These are phyloP conservation scores for Chanos chanos DNA, from an alignment of 2,797 vertebrate genomes.

Conservation along the genomic window DNA sequence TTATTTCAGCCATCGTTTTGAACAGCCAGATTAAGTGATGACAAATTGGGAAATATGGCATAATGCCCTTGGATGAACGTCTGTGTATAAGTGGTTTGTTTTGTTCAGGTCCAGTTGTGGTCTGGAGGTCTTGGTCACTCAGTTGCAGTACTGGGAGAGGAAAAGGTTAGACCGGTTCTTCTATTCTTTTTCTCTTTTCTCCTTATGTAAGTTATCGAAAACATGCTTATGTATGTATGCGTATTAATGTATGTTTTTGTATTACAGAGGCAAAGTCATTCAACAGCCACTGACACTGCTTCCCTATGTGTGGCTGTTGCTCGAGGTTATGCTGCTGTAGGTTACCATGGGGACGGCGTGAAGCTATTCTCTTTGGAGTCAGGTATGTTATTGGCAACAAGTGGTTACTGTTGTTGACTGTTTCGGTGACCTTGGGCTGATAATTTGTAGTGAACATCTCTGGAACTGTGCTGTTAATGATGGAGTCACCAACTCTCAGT, in stretches of 20 bases:
- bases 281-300: constrained; percentile 39
- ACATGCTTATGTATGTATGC: too few species aligned
- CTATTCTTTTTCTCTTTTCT: not conserved
- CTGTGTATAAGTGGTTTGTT: not conserved
- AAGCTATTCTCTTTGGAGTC: constrained; percentile 67
- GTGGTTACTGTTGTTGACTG: too few species aligned
- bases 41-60: too few species aligned
- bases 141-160: constrained; percentile 49
- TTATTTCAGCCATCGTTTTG: too few species aligned
- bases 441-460: too few species aligned
- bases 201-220: not conserved
- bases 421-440: too few species aligned
- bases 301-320: constrained; percentile 74
- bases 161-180: constrained; percentile 48
- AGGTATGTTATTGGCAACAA: too few species aligned
- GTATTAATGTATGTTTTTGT: not conserved
- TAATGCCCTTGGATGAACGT: too few species aligned
- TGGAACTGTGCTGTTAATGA: too few species aligned
- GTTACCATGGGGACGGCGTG: constrained; percentile 74
- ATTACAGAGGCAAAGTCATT: constrained; percentile 32
- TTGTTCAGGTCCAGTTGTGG: constrained; percentile 79
- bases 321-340: constrained; percentile 65
- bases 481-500: too few species aligned
- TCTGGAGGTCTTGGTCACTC: constrained; percentile 76
- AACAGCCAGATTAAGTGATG: too few species aligned